Percentiles rank a stretch among this genome's conserved stretches.
Conservation (phyloP, 2,113 vertebrate species). For the Hippocampus abdominalis region DNA sequence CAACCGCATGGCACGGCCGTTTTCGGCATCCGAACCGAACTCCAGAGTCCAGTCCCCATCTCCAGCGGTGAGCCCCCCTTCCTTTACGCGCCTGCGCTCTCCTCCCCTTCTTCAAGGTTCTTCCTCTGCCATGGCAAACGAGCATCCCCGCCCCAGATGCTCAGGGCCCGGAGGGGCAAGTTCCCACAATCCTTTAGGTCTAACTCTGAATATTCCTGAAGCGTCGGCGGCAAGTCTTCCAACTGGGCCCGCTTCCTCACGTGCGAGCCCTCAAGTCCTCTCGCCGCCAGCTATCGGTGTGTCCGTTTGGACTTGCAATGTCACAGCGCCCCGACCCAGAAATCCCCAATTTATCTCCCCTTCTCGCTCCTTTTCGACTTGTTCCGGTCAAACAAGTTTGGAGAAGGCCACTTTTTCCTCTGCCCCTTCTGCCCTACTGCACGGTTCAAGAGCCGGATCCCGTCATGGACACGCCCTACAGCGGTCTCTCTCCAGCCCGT, state of each 20-base stretch:
- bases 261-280: conserved; percentile 55
- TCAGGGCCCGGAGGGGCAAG: conserved; percentile 13
- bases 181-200: conserved; percentile 59
- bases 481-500: conserved; percentile 44
- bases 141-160: conserved; percentile 64
- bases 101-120: conserved; percentile 57
- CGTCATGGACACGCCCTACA: conserved; percentile 40
- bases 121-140: conserved; percentile 52
- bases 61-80: conserved; percentile 42
- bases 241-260: conserved; percentile 32
- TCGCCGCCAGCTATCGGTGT: conserved; percentile 71
- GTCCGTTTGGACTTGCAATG: conserved; percentile 56
- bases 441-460: conserved; percentile 26
- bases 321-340: conserved; percentile 62
- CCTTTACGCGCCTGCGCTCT: conserved; percentile 58
- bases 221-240: conserved; percentile 29
- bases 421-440: conserved; percentile 20
- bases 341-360: conserved; percentile 24
- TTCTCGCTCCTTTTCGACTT: conserved; percentile 17
- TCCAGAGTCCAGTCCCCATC: conserved; percentile 75
- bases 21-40: conserved; percentile 74
- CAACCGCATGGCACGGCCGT: conserved; percentile 67
- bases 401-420: conserved; percentile 19
- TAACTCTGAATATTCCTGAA: conserved; percentile 57
- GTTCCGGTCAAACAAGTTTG: conserved; percentile 31